phyloP scores from a whole-genome alignment of 2,797 vertebrate species.

The Oreortyx pictus region DNA sequence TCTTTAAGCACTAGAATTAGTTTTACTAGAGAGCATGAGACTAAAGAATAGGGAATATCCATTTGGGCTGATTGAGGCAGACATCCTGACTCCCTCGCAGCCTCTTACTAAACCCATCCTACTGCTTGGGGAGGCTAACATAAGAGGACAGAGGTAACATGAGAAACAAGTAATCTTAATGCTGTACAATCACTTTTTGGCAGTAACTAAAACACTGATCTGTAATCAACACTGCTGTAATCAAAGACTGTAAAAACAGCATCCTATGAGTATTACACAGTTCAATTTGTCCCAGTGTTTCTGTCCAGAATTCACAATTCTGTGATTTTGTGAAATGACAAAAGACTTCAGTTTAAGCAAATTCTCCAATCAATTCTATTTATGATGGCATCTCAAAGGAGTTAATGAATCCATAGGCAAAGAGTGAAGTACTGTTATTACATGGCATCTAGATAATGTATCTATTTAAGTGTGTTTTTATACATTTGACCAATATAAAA shows the following conservation, averaged over 20 bases:
- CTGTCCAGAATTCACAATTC: not conserved
- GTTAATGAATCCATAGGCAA: not conserved
- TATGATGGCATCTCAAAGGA: not conserved
- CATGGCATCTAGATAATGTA: not conserved
- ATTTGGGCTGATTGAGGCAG: fast-evolving
- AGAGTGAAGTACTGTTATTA: not conserved
- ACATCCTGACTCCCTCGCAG: fast-evolving
- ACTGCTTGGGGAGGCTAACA: fast-evolving
- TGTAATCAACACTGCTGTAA: not conserved
- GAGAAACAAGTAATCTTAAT: too few relatives aligned
- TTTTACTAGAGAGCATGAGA: too few relatives aligned
- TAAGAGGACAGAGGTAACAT: too few relatives aligned
- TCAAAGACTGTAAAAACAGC: not conserved
- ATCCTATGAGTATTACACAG: not conserved
- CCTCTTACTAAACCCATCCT: not conserved
- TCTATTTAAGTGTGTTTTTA: not conserved
- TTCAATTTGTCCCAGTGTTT: not conserved
- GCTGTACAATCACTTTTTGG: too few relatives aligned
- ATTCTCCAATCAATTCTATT: not conserved
- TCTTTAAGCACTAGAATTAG: not conserved
- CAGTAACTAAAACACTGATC: not conserved
- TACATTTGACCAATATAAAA: not conserved
- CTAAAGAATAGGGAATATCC: fast-evolving
- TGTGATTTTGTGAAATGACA: not conserved
- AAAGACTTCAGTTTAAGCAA: not conserved